These are phyloP conservation scores for Morone saxatilis DNA, from an alignment of 2,113 vertebrate species.

Conservation along the genomic window DNA sequence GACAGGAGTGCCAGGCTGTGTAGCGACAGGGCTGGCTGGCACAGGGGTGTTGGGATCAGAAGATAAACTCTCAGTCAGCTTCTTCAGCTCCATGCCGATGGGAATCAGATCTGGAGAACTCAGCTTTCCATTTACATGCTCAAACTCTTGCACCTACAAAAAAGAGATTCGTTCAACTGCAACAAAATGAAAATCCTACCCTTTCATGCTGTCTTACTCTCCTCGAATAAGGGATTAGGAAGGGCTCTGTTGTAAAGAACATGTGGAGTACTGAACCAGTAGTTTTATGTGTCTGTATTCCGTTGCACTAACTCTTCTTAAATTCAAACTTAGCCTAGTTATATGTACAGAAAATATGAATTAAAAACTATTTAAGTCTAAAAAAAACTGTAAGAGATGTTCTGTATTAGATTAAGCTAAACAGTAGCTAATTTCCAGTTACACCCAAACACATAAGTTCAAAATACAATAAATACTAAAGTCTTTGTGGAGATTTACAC, in stretches of 20 bases:
- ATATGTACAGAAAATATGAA: not conserved
- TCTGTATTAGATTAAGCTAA: no score
- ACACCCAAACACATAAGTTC: no score
- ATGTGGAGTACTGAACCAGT: not conserved
- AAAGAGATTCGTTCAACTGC: not conserved
- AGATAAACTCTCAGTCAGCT: slow-evolving; percentile 88
- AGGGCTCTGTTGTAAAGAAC: not conserved
- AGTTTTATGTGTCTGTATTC: not conserved
- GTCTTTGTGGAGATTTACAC: no score
- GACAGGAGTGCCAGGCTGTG: slow-evolving; percentile 80
- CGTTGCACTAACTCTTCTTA: not conserved
- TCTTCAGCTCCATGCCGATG: slow-evolving; percentile 90
- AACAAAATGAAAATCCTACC: not conserved
- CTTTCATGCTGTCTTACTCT: not conserved
- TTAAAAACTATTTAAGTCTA: not conserved
- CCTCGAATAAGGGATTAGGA: slow-evolving; percentile 10
- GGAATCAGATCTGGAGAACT: slow-evolving; percentile 94
- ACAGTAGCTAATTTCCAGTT: no score
- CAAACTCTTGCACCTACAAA: slow-evolving; percentile 95
- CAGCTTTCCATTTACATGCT: slow-evolving; percentile 96
- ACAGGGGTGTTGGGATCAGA: slow-evolving; percentile 94
- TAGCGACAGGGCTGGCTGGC: slow-evolving; percentile 90
- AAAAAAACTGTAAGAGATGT: no score
- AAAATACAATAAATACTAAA: no score
- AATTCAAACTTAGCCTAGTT: slow-evolving; percentile 13